Conservation (phyloP, 2,888 invertebrate genomes). For the Piscicola geometra region DNA sequence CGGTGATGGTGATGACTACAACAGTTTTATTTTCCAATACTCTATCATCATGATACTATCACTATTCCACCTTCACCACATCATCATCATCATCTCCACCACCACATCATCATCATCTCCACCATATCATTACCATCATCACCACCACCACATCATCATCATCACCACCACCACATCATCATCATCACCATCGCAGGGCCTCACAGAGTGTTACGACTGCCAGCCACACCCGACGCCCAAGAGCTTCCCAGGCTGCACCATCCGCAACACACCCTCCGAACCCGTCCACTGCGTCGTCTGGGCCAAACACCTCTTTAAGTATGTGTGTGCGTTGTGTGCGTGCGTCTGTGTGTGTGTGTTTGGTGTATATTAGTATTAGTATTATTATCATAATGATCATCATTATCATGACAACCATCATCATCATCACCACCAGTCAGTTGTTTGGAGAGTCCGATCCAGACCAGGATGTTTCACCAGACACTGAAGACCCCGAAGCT, state of each 20-base stretch:
- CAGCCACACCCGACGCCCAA: slow-evolving; percentile 83
- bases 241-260: slow-evolving; percentile 94
- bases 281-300: slow-evolving; percentile 99
- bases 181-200: too few relatives aligned
- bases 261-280: slow-evolving; percentile 96
- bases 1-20: too few relatives aligned
- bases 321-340: slow-evolving; percentile 51
- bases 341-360: neutral
- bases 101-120: too few relatives aligned
- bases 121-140: too few relatives aligned
- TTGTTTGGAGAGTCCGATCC: slow-evolving; percentile 90
- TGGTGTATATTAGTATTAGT: slow-evolving; percentile 2
- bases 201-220: slow-evolving; percentile 87
- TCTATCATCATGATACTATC: too few relatives aligned
- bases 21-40: too few relatives aligned
- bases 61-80: too few relatives aligned
- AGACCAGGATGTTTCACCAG: slow-evolving; percentile 95
- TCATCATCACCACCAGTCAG: slow-evolving; percentile 61
- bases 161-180: too few relatives aligned
- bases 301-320: slow-evolving; percentile 98
- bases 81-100: too few relatives aligned
- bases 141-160: too few relatives aligned
- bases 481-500: slow-evolving; percentile 89
- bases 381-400: too few relatives aligned
- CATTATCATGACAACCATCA: neutral